Base-by-base conservation (phyloP, 2,888 invertebrate genomes). In the Syrista parreyssii region DNA sequence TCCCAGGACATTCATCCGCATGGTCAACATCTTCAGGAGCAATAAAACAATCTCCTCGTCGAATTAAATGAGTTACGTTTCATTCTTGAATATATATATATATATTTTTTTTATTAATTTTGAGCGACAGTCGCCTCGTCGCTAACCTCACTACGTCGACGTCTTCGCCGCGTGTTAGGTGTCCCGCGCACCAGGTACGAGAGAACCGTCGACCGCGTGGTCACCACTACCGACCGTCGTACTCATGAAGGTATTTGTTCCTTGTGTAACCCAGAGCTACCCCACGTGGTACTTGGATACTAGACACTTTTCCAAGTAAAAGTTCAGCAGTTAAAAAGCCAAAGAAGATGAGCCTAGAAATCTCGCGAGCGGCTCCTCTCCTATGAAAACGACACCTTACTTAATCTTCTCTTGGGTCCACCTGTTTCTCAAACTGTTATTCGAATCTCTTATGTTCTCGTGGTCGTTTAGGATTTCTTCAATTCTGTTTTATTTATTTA, bases 81-180 rank as follows among this genome's bases (percentile, higher is more conserved):
- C 9, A 55, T 2, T 55, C 55, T 55, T 23, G 55, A 9, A 23
- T 23, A 23, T 40, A 15, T 36, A 12, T 36, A 12, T 40, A 15
- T 40, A 32, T 69, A 68, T 76, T 40, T 36, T 73, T 33, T 34
- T 33, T 30, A 73, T 30, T 15, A 31, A 55, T 34, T 31, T 34
- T 36, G n/a, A 68, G 69, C 69, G 36, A 31, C 32, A 33, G 9
- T 55, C 55, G 34, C 34, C 6, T 34, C 34, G 34, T 34, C 34
- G 55, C 23, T 9, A 55, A 55, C 55, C 55, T 55, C 23, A 15
- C 55, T 55, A 55, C 55, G 23, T 55, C 23, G 55, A 23, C 55
- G 55, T 55, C 75, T 76, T 79, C 40, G 80, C 82, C 85, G 84
- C 78, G 82, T 87, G 86, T 83, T 86, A 84, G 86, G 84, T 86